Conservation (phyloP, 2,113 vertebrate species). For the Dermatemys mawii region DNA sequence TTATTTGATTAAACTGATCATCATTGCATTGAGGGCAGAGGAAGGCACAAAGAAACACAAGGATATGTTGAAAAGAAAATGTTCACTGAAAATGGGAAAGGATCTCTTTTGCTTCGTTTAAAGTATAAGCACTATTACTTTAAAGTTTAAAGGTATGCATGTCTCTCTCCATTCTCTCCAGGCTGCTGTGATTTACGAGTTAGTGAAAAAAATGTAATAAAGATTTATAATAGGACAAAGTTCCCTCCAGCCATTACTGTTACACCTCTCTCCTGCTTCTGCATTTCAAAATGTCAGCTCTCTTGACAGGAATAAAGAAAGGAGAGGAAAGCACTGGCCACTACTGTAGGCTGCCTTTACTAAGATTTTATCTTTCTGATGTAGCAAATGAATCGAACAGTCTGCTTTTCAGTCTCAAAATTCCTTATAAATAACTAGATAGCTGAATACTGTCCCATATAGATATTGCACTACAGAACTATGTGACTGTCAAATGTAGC, state of each 20-base stretch:
- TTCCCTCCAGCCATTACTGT: neutral
- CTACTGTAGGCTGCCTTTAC: fast-evolving
- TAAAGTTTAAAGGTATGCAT: neutral
- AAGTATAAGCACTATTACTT: neutral
- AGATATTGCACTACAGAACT: neutral
- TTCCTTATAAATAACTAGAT: fast-evolving
- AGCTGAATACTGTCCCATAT: fast-evolving
- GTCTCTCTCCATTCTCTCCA: neutral
- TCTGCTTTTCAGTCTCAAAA: fast-evolving
- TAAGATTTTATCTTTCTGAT: neutral
- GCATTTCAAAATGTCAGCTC: neutral
- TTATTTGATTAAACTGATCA: neutral
- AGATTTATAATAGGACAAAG: fast-evolving
- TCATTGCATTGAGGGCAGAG: neutral
- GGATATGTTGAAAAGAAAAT: fast-evolving
- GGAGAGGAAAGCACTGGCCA: fast-evolving
- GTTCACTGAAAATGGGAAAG: neutral
- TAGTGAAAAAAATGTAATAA: fast-evolving
- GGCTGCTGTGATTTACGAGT: neutral
- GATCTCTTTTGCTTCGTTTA: neutral
- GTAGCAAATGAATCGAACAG: fast-evolving
- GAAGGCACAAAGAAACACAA: neutral
- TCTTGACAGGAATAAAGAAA: neutral
- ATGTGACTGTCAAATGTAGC: neutral
- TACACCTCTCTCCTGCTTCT: neutral